Percentiles rank a stretch among this genome's conserved stretches.
These are phyloP conservation scores for Halocynthia roretzi DNA, from an alignment of 23 tunicate species.

Conservation along the genomic window DNA sequence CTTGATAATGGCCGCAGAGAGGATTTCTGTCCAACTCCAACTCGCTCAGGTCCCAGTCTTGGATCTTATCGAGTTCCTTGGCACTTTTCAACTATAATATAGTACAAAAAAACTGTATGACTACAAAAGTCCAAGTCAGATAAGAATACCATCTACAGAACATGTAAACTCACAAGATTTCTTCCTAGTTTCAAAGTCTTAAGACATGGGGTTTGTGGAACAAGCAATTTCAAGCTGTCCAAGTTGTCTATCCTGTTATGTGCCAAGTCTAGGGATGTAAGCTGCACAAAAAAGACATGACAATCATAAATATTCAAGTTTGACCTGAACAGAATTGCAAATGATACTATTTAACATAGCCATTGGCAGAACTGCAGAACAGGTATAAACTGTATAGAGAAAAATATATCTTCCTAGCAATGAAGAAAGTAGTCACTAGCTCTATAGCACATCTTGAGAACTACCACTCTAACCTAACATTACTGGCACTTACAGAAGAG, in stretches of 20 bases:
- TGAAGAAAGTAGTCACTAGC: too few relatives aligned
- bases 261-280: conserved; percentile 38
- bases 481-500: conserved; percentile 2
- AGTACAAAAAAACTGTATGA: neutral
- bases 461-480: neutral
- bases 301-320: too few relatives aligned
- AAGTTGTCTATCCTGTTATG: conserved; percentile 18
- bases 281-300: conserved; percentile 20
- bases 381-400: too few relatives aligned
- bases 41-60: conserved; percentile 52
- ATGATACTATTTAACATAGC: neutral
- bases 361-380: too few relatives aligned
- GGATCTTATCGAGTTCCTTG: conserved; percentile 37
- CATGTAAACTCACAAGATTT: conserved; percentile 22
- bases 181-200: conserved; percentile 22
- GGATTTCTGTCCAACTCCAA: conserved; percentile 63
- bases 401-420: too few relatives aligned
- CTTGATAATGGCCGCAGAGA: conserved; percentile 34
- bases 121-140: neutral
- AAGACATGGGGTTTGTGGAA: conserved; percentile 23
- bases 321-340: too few relatives aligned
- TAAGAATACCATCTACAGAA: neutral
- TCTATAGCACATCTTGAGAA: too few relatives aligned
- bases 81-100: conserved; percentile 5
- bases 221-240: conserved; percentile 26